phyloP scores from a whole-genome alignment of 35 echinoderm and acorn worm species.

The Hemicentrotus pulcherrimus region DNA sequence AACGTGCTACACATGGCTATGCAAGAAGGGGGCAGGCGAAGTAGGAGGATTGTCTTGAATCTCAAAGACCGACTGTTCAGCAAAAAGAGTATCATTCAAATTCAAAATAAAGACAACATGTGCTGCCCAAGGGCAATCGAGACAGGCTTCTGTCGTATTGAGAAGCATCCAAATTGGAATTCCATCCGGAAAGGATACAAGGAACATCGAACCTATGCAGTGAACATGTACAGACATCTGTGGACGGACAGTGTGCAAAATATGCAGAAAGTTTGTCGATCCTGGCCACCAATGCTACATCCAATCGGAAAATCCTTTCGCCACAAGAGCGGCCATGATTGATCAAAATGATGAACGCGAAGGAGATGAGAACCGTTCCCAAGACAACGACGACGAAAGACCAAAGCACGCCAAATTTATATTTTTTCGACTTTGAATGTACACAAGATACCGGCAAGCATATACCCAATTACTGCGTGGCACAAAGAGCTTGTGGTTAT shows the following conservation, averaged over 20 bases:
- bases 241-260: constrained; percentile 42
- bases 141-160: constrained; percentile 48
- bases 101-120: constrained; percentile 48
- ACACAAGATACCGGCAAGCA: constrained; percentile 62
- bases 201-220: constrained; percentile 48
- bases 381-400: too few species aligned
- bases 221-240: constrained; percentile 57
- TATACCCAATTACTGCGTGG: constrained; percentile 72
- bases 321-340: neutral
- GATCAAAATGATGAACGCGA: too few species aligned
- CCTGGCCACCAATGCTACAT: constrained; percentile 51
- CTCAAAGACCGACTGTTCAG: neutral
- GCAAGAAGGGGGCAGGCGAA: neutral
- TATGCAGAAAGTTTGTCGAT: constrained; percentile 49
- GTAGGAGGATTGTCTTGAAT: too few species aligned
- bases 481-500: constrained; percentile 53
- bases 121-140: constrained; percentile 71
- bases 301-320: neutral
- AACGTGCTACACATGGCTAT: constrained; percentile 1
- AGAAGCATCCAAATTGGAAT: constrained; percentile 46
- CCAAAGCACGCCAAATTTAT: constrained; percentile 45
- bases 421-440: constrained; percentile 84
- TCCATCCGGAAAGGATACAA: constrained; percentile 27
- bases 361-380: too few species aligned
- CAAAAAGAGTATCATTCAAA: neutral